Conservation (phyloP, 2,113 vertebrate genomes). For the Pollachius pollachius region DNA sequence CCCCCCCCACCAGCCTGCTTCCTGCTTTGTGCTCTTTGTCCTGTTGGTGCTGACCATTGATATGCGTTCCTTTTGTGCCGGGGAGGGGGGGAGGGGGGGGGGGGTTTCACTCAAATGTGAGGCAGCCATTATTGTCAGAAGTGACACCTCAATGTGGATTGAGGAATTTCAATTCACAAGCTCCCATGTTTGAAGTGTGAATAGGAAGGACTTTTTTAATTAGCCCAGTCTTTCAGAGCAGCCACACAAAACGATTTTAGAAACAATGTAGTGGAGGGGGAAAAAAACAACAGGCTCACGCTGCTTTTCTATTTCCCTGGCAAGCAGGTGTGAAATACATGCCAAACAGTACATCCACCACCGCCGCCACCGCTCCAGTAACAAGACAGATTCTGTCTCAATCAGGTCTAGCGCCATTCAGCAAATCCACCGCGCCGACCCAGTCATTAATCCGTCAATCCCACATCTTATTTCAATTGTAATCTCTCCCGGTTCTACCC, state of each 20-base stretch:
- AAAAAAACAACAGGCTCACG: neutral
- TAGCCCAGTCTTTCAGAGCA: conserved; percentile 22
- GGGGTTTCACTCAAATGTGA: conserved; percentile 23
- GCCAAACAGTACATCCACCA: too few relatives aligned
- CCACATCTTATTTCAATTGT: too few relatives aligned
- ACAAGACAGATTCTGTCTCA: too few relatives aligned
- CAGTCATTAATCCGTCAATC: too few relatives aligned
- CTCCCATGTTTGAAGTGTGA: conserved; percentile 41
- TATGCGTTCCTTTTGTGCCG: conserved; percentile 59
- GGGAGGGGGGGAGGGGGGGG: conserved; percentile 30
- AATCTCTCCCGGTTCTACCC: too few relatives aligned
- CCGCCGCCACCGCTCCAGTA: too few relatives aligned
- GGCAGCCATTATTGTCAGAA: conserved; percentile 53
- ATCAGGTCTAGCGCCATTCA: too few relatives aligned
- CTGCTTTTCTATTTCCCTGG: conserved; percentile 8
- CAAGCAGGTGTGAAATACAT: too few relatives aligned
- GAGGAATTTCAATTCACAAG: conserved; percentile 57
- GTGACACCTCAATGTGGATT: conserved; percentile 57
- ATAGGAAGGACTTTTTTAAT: conserved; percentile 48
- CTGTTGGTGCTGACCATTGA: conserved; percentile 39
- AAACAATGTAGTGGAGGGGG: conserved; percentile 18
- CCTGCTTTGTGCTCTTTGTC: conserved; percentile 53
- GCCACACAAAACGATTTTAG: conserved; percentile 32
- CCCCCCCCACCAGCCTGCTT: conserved; percentile 9
- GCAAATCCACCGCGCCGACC: too few relatives aligned